Percentiles rank a stretch among this genome's conserved stretches.
phyloP scores from a whole-genome alignment of 2,888 invertebrate genomes.

The Polydrusus tereticollis region DNA sequence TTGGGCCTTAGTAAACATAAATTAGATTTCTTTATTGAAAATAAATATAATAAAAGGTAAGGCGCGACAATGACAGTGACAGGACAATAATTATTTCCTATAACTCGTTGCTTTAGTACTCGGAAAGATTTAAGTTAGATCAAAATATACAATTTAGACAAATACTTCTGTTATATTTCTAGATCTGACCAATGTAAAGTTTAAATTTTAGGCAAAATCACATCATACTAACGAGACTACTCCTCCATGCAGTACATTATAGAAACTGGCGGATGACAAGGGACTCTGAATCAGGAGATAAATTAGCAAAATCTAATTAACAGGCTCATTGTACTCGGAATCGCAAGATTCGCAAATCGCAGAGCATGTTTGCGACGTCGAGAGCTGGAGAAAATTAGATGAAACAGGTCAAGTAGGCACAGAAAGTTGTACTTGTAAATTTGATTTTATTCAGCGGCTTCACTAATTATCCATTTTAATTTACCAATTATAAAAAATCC shows the following conservation, averaged over 20 bases:
- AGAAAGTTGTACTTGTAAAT: background rate
- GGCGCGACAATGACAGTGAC: too few species aligned
- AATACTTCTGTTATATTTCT: background rate
- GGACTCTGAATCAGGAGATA: slow-evolving; percentile 42
- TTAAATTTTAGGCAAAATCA: slow-evolving; percentile 21
- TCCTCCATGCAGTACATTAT: slow-evolving; percentile 44
- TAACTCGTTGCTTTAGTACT: too few species aligned
- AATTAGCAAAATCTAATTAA: slow-evolving; percentile 60
- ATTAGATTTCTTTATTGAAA: too few species aligned
- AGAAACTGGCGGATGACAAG: slow-evolving; percentile 47
- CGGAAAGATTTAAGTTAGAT: too few species aligned
- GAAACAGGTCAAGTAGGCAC: slow-evolving; percentile 40
- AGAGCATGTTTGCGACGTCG: slow-evolving; percentile 61
- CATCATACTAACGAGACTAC: slow-evolving; percentile 38
- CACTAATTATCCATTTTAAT: too few species aligned
- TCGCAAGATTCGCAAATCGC: slow-evolving; percentile 59
- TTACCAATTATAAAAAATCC: too few species aligned
- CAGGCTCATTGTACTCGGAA: slow-evolving; percentile 55
- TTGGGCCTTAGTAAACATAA: too few species aligned
- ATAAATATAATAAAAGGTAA: too few species aligned
- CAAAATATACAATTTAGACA: too few species aligned
- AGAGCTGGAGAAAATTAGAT: slow-evolving; percentile 58
- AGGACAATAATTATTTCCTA: too few species aligned
- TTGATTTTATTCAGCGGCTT: too few species aligned
- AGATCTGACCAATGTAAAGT: slow-evolving; percentile 9